Evolutionary conservation across 2,797 vertebrate species (phyloP).

Genomic region (Amblyraja radiata): DNA sequence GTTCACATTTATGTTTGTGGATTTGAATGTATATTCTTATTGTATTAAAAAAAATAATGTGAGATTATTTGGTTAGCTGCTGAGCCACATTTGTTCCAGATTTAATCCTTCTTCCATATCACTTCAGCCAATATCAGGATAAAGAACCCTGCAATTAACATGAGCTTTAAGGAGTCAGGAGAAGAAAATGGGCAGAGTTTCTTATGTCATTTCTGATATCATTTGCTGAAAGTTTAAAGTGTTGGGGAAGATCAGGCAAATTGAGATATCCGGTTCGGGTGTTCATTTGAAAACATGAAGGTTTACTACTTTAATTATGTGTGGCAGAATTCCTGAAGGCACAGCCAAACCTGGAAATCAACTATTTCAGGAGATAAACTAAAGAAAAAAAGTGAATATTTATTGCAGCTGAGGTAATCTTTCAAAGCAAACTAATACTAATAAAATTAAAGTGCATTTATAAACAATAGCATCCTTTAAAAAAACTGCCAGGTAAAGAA

Average conservation of each 20-base stretch:
- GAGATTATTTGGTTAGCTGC: neutral
- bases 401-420: constrained; percentile 9
- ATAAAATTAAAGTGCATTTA: constrained; percentile 14
- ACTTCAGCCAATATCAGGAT: neutral
- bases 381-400: neutral
- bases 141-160: neutral
- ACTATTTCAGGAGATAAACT: neutral
- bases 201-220: neutral
- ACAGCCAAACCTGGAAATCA: neutral
- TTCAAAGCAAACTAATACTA: constrained; percentile 13
- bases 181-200: neutral
- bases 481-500: constrained; percentile 7
- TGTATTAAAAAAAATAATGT: neutral
- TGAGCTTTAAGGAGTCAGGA: neutral
- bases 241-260: neutral
- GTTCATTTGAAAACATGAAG: neutral
- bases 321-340: neutral
- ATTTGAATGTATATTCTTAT: neutral
- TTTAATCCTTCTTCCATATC: neutral
- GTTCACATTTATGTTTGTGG: neutral
- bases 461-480: neutral
- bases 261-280: neutral
- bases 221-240: neutral
- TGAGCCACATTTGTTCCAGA: neutral
- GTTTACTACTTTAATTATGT: neutral